These are phyloP conservation scores for Heliconius hortense DNA, from an alignment of 2,888 invertebrate species.

Conservation along the genomic window DNA sequence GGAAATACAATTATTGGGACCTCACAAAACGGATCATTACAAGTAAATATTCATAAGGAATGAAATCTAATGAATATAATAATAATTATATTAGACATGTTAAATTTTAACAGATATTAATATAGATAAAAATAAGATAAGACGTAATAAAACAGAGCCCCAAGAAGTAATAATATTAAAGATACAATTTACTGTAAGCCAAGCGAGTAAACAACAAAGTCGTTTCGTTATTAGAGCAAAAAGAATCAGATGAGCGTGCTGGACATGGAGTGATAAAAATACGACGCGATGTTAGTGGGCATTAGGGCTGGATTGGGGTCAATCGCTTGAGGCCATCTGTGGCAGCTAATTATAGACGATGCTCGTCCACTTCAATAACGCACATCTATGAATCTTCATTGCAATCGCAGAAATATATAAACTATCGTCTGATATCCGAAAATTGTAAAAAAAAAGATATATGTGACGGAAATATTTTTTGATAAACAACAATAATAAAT, in stretches of 20 bases:
- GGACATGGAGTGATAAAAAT: constrained; percentile 71
- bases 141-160: background rate
- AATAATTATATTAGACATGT: too few relatives aligned
- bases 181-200: constrained; percentile 38
- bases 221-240: constrained; percentile 38
- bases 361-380: constrained; percentile 66
- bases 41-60: too few relatives aligned
- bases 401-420: constrained; percentile 51
- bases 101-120: background rate
- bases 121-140: background rate
- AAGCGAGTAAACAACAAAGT: constrained; percentile 39
- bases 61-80: too few relatives aligned
- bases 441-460: constrained; percentile 1
- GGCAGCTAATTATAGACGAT: constrained; percentile 75
- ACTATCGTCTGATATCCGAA: constrained; percentile 12
- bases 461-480: constrained; percentile 1
- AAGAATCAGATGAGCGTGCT: constrained; percentile 52
- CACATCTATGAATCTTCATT: constrained; percentile 66
- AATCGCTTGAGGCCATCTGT: constrained; percentile 80
- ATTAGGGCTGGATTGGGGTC: constrained; percentile 78
- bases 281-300: constrained; percentile 64
- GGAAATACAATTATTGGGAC: background rate
- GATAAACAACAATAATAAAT: constrained; percentile 7
- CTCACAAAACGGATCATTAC: background rate
- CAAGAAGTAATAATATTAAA: constrained; percentile 13